Evolutionary conservation across 2,113 vertebrate genomes (phyloP).

Genomic region (Sebastes schlegelii): DNA sequence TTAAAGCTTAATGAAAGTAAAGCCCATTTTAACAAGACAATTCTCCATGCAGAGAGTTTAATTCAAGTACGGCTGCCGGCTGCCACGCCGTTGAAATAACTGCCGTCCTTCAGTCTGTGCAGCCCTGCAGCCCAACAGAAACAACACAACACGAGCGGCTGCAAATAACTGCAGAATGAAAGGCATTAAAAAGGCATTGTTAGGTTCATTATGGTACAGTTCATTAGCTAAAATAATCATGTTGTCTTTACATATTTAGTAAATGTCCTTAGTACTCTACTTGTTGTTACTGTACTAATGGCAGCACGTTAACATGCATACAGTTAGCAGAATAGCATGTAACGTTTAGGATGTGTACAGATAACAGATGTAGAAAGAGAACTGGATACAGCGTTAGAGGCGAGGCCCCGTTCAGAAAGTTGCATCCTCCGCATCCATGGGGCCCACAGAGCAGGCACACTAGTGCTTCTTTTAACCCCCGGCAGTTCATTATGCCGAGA

Average conservation of each 20-base stretch:
- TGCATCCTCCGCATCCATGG: not conserved
- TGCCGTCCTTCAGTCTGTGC: not conserved
- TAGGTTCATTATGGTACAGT: not conserved
- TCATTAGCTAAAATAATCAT: not conserved
- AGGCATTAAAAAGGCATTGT: not conserved
- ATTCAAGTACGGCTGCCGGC: slow-evolving; percentile 28
- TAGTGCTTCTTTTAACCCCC: not conserved
- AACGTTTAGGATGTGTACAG: not conserved
- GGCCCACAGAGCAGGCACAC: not conserved
- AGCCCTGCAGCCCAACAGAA: not conserved
- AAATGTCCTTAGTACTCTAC: not conserved
- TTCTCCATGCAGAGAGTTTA: slow-evolving; percentile 43
- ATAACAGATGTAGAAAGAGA: not conserved
- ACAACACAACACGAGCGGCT: not conserved
- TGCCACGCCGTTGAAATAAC: not conserved
- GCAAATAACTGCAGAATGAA: not conserved
- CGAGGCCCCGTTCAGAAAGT: not conserved
- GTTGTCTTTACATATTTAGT: not conserved
- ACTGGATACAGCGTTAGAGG: not conserved
- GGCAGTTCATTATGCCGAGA: not conserved
- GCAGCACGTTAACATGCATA: not conserved
- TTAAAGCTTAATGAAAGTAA: slow-evolving; percentile 53
- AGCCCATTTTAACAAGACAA: slow-evolving; percentile 56
- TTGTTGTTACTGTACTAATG: not conserved
- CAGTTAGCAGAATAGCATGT: not conserved